Evolutionary conservation across 2,888 invertebrate species (phyloP), one percentile per base, ranked within the genome.

Genomic region (Sarcophaga carnaria): DNA sequence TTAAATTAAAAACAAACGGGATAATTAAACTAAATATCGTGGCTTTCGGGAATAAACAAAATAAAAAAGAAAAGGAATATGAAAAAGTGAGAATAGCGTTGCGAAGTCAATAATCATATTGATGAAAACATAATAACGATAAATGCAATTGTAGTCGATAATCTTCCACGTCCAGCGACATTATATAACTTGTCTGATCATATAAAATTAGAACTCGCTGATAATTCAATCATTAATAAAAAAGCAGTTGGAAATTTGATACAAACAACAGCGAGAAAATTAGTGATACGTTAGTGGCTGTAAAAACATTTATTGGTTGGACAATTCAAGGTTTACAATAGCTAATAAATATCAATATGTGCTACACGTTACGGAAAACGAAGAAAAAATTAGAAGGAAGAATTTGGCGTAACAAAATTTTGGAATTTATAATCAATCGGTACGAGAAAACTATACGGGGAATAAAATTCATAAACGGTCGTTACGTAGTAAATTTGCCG

Each of bases 291-390:
- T 76, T 79, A 60, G 60, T 84, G 54, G 87, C 87, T 6, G 84
- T 87, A 20, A 86, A 86, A 64, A 86, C 75, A 67, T 81, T 87
- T 74, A 83, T 87, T 37, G 83, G 86, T 1, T 80, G 82, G 82
- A 86, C 79, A 59, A 27, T 83, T 22, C 72, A 83, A 74, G 76
- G 80, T 47, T 12, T 47, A 1, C 49, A 37, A 14, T 62, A 8
- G 4, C 27, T 62, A 69, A 74, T 25, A n/a, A 22, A 20, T 4
- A 45, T 4, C 49, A 75, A 27, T 75, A 54, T 64, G 75, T 80
- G 25, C 70, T 80, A 25, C 76, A 76, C 14, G 70, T 76, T 8
- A 60, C 64, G 11, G 71, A 47, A 63, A 14, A 22, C 17, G 78
- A 83, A 62, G 27, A 22, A 49, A 49, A 49, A 3, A 27, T 27